A percentile compares a stretch with the other conserved stretches of the same genome.
phyloP scores from a whole-genome alignment of 2,797 vertebrate species.

The Ceyx erithaca region DNA sequence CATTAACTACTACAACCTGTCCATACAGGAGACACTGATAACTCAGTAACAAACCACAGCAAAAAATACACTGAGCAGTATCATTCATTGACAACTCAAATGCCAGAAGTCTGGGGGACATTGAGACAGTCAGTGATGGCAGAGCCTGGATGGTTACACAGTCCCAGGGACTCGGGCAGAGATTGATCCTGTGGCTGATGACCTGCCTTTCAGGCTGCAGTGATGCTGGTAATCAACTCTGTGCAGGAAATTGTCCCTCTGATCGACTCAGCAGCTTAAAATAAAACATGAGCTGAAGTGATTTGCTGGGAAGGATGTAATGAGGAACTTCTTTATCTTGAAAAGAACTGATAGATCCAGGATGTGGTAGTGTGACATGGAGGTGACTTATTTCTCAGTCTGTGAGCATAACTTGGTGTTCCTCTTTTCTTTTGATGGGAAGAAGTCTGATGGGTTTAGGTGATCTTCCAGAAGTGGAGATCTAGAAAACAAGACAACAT shows the following conservation, averaged over 20 bases:
- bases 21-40: background rate
- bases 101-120: background rate
- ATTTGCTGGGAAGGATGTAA: background rate
- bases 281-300: background rate
- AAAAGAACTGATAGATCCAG: background rate
- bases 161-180: background rate
- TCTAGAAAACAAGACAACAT: constrained; percentile 48
- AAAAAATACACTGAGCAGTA: background rate
- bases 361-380: background rate
- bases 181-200: background rate
- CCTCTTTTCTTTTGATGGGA: background rate
- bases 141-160: background rate
- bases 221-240: background rate
- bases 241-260: background rate
- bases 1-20: background rate
- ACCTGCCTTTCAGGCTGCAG: background rate
- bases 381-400: background rate
- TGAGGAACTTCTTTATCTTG: constrained; percentile 5
- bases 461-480: background rate
- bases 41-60: background rate
- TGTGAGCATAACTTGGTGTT: background rate
- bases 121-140: background rate
- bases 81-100: background rate
- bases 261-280: background rate
- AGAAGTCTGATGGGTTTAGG: background rate